Conservation (phyloP, 1,140 invertebrate species). For the Drosophila eugracilis region DNA sequence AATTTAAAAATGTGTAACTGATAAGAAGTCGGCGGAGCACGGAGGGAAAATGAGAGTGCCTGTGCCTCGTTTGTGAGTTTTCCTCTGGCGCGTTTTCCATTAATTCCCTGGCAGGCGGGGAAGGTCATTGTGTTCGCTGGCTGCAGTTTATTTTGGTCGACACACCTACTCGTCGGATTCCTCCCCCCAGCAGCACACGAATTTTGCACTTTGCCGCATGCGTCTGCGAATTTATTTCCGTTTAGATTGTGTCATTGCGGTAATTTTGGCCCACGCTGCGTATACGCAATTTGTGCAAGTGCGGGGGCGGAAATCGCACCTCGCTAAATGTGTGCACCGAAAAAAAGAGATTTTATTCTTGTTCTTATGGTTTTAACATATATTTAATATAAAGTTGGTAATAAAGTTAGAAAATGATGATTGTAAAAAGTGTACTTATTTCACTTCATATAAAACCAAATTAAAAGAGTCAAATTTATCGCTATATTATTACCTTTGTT, state of each 20-base stretch:
- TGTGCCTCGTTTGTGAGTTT: constrained; percentile 28
- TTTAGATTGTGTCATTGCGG: constrained; percentile 79
- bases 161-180: constrained; percentile 23
- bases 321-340: constrained; percentile 11
- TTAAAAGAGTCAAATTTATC: too few species aligned
- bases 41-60: constrained; percentile 36
- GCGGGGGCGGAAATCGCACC: constrained; percentile 1
- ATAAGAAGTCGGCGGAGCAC: constrained; percentile 46
- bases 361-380: too few species aligned
- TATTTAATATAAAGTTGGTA: too few species aligned
- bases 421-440: too few species aligned
- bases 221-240: constrained; percentile 76
- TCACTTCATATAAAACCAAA: too few species aligned
- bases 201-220: constrained; percentile 60
- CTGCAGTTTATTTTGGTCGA: constrained; percentile 55
- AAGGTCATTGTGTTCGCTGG: constrained; percentile 72
- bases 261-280: constrained; percentile 73
- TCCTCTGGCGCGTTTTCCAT: constrained; percentile 18
- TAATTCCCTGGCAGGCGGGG: constrained; percentile 42
- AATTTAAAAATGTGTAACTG: constrained; percentile 70
- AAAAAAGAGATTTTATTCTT: background rate
- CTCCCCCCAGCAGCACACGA: constrained; percentile 7
- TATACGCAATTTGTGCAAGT: constrained; percentile 60
- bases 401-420: too few species aligned
- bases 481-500: background rate